phyloP scores from a whole-genome alignment of 2,113 vertebrate species.

The Zosterops hypoxanthus region DNA sequence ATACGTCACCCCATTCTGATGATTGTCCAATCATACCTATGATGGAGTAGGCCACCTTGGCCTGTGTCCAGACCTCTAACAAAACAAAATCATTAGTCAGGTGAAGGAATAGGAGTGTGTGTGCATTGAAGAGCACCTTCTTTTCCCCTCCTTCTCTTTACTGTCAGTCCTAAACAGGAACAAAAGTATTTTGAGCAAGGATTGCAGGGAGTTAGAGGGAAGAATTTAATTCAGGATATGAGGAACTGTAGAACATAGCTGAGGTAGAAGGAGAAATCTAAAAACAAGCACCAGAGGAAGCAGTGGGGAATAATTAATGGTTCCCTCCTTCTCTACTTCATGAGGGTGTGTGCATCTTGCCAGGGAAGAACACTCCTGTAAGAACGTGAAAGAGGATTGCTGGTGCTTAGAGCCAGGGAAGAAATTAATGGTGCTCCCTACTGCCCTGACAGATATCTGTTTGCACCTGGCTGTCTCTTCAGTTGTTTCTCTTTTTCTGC shows the following conservation, averaged over 20 bases:
- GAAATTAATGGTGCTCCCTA: background rate
- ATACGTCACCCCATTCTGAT: background rate
- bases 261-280: background rate
- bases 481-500: constrained; percentile 11
- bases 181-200: background rate
- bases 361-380: background rate
- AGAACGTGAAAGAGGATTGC: background rate
- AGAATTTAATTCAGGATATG: background rate
- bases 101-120: background rate
- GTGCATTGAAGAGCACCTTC: background rate
- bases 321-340: background rate
- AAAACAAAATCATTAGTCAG: background rate
- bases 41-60: background rate
- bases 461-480: background rate
- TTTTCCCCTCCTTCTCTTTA: background rate
- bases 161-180: background rate
- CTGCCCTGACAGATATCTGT: background rate
- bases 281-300: background rate
- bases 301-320: background rate
- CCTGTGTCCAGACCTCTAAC: background rate
- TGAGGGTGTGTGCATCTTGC: background rate
- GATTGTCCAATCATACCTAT: background rate
- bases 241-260: background rate
- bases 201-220: background rate
- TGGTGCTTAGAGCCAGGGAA: background rate